Percentiles rank a stretch among this genome's conserved stretches.
These are phyloP conservation scores for Branchipolynoe longqiensis DNA, from an alignment of 2,888 invertebrate species.

Conservation along the genomic window DNA sequence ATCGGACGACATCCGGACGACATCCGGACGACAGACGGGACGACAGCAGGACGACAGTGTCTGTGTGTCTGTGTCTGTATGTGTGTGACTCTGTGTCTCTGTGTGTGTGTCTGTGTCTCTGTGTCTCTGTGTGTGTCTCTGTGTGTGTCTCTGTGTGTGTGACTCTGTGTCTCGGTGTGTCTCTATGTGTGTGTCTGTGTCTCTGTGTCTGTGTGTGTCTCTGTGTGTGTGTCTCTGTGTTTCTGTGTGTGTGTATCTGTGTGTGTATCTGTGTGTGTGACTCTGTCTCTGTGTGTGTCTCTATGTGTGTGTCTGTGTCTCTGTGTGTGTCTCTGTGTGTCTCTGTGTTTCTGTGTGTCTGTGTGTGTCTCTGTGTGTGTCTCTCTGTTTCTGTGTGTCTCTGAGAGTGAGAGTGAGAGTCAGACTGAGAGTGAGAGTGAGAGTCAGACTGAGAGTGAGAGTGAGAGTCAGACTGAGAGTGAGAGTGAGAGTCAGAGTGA, in stretches of 20 bases:
- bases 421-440: background rate
- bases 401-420: too few relatives aligned
- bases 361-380: too few relatives aligned
- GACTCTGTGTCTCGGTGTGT: background rate
- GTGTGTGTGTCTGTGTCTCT: background rate
- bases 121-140: background rate
- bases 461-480: too few relatives aligned
- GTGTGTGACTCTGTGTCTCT: background rate
- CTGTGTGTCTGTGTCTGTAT: too few relatives aligned
- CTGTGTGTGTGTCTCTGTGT: background rate
- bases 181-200: background rate
- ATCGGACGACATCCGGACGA: too few relatives aligned
- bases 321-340: too few relatives aligned
- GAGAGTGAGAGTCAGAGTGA: background rate
- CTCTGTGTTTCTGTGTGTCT: too few relatives aligned
- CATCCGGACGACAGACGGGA: too few relatives aligned
- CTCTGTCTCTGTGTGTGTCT: background rate
- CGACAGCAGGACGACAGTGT: too few relatives aligned
- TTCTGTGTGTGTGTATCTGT: background rate
- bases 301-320: background rate
- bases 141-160: background rate
- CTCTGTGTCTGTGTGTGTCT: background rate
- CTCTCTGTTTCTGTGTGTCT: background rate
- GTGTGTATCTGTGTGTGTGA: background rate
- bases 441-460: background rate